Conservation (phyloP, 1,140 invertebrate species). For the Platorchestia sp. region DNA sequence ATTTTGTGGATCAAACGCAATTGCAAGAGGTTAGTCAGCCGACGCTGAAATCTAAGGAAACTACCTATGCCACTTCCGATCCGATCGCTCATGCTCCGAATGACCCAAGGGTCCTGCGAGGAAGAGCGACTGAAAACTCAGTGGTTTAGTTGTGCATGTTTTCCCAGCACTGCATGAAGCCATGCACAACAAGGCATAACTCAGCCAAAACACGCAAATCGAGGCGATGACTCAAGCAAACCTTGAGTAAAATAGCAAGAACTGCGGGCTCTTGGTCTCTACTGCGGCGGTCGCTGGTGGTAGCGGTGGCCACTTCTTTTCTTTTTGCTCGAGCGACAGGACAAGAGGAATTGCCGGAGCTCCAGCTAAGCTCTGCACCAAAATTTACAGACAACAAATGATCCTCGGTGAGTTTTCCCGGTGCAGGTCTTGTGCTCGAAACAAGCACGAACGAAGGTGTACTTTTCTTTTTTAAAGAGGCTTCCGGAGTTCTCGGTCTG, state of each 20-base stretch:
- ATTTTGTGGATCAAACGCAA: too few species aligned
- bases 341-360: background rate
- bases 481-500: background rate
- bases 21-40: too few species aligned
- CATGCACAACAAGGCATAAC: background rate
- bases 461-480: background rate
- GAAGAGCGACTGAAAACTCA: background rate
- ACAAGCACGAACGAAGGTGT: background rate
- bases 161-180: background rate
- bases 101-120: background rate
- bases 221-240: background rate
- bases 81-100: background rate
- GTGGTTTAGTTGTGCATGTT: background rate
- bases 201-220: background rate
- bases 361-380: background rate
- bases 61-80: background rate
- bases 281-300: background rate
- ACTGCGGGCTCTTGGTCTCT: background rate
- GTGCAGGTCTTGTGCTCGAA: background rate
- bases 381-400: constrained; percentile 10
- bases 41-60: background rate
- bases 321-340: background rate
- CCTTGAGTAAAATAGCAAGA: background rate
- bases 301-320: background rate
- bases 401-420: background rate